Evolutionary conservation across 1,140 invertebrate species (phyloP).

Genomic region (Vollenhovia emeryi): DNA sequence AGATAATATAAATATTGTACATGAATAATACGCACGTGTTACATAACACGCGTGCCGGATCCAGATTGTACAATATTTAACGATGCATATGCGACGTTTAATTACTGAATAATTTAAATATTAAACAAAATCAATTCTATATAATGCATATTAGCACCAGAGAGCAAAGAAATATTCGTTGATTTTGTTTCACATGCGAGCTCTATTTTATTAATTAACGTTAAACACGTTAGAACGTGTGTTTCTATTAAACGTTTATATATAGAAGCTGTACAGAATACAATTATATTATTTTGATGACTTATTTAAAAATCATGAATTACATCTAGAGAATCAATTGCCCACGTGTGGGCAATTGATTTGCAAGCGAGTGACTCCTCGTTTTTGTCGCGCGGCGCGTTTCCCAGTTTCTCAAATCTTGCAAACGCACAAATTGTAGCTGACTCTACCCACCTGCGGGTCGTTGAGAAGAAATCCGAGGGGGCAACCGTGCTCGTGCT

Average conservation of each 20-base stretch:
- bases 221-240: not conserved
- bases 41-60: not conserved
- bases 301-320: not conserved
- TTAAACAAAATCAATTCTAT: not conserved
- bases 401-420: not conserved
- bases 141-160: not conserved
- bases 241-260: not conserved
- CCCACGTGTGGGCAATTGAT: not conserved
- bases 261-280: not conserved
- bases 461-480: conserved; percentile 27
- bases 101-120: not conserved
- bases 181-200: not conserved
- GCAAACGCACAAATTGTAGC: conserved; percentile 17
- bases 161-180: not conserved
- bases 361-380: not conserved
- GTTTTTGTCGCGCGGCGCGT: not conserved
- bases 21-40: not conserved
- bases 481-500: conserved; percentile 60
- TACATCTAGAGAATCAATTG: not conserved
- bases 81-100: not conserved
- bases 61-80: not conserved
- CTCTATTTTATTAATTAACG: not conserved
- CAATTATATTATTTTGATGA: not conserved
- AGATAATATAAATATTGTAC: conserved; percentile 4
- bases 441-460: conserved; percentile 52